Evolutionary conservation across 2,797 vertebrate genomes (phyloP), one percentile per base, ranked within the genome.

Genomic region (Balearica regulorum): DNA sequence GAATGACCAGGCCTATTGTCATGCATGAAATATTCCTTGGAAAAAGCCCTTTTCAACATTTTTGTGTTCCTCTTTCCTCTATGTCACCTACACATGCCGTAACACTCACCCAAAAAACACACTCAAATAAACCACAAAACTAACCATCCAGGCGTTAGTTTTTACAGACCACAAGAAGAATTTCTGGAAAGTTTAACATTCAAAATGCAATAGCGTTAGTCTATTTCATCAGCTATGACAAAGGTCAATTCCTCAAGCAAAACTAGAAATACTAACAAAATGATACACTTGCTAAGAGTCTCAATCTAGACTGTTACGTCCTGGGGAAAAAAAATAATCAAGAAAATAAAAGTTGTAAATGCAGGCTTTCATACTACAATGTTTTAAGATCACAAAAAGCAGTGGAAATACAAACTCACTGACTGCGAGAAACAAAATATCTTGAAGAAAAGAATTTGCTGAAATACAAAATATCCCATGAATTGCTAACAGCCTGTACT

Each of bases 381-480:
- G 11, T 83, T 87, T 87, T 48, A 76, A 61, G 17, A 60, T 65
- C n/a, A 85, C 28, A 68, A 90, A 94, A 92, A 86, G 13, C 44
- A 46, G 29, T 10, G n/a, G 66, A 84, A 80, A 90, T 44, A 54
- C 44, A 87, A 82, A 85, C 53, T 75, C 49, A 37, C 22, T 0
- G 0, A 65, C 35, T 22, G 13, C 5, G 15, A 71, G 43, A 18
- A 83, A 70, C n/a, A 90, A 78, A 33, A 24, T 44, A 65, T 5
- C 70, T 15, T 43, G 11, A 83, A 61, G 62, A 75, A 64, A 62
- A 72, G 29, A 73, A 92, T 88, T 29, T 53, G 41, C 33, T 79
- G 65, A 69, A 83, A 68, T 53, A 64, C 22, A 79, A 64, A 72
- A 66, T 66, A 77, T 13, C 35, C 65, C 54, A 43, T 6, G 11